Evolutionary conservation across 2,113 vertebrate species (phyloP), one percentile per base, ranked within the genome.

Genomic region (Anguilla rostrata): DNA sequence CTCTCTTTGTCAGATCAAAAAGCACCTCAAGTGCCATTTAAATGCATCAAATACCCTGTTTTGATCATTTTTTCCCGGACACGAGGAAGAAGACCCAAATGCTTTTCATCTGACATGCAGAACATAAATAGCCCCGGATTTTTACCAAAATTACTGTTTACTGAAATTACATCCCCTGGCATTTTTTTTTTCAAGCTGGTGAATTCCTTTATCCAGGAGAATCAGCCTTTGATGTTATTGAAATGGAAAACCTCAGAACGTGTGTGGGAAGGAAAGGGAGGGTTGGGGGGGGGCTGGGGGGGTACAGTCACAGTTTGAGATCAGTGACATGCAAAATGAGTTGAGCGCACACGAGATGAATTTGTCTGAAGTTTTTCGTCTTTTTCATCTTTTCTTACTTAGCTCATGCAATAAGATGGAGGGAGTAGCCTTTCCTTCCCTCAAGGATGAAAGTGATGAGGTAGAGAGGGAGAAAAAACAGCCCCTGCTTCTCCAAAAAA

Each of bases 1-100:
- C 34, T 82, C 60, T 39, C 20, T 43, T 82, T 43, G 57, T 86
- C 82, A 83, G 12, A 84, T 84, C 57, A 46, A 60, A 85, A 89
- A 84, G 63, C n/a, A 4, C 1, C 8, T 26, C 18, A 39, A 75
- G 46, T 53, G 12, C 7, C 8, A 53, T 53, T 53, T 53, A 53
- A 53, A 53, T 9, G 49, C 49, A 53, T 53, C 49, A 53, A 53
- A 53, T 53, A 12, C 49, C 49, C 11, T 78, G 12, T 85, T 40
- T 39, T n/a, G n/a, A 56, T 85, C 63, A 34, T 34, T 1, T 53
- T 41, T 85, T n/a, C 2, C 66, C 49, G 15, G n/a, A 12, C n/a
- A 75, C 34, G 71, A 0, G 71, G 71, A 2, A 22, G 41, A 6
- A 39, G 22, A 81, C 5, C 15, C 8, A 41, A 81, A 39, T 14